Conservation (phyloP, 2,888 invertebrate genomes). For the Zaprionus obscuricornis region DNA sequence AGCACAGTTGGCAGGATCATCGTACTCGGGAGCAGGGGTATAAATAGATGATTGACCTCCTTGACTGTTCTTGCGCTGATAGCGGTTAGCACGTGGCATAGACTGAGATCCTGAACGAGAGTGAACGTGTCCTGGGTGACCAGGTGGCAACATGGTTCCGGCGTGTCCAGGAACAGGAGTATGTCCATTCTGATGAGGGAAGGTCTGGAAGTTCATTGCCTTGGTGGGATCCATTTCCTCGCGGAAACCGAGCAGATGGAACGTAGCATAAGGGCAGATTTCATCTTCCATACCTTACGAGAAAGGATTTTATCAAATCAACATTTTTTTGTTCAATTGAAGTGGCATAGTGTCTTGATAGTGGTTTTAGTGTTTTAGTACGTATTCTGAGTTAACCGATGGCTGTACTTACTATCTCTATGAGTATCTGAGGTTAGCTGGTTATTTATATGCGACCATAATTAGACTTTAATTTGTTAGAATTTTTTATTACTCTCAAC, state of each 20-base stretch:
- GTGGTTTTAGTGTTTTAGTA: slow-evolving; percentile 71
- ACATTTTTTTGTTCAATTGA: not conserved
- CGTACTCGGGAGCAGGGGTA: slow-evolving; percentile 93
- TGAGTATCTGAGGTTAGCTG: slow-evolving; percentile 32
- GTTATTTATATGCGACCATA: slow-evolving; percentile 37
- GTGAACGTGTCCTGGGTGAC: slow-evolving; percentile 90
- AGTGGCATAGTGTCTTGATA: slow-evolving; percentile 28
- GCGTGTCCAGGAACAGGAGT: slow-evolving; percentile 89
- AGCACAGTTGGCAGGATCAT: slow-evolving; percentile 96
- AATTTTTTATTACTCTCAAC: slow-evolving; percentile 19
- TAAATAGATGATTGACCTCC: slow-evolving; percentile 93
- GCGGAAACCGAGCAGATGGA: slow-evolving; percentile 97
- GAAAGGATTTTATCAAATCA: slow-evolving; percentile 3
- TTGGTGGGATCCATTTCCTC: slow-evolving; percentile 97
- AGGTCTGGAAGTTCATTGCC: slow-evolving; percentile 94
- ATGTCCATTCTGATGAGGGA: slow-evolving; percentile 89
- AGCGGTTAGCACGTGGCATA: slow-evolving; percentile 91
- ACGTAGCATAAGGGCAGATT: slow-evolving; percentile 98
- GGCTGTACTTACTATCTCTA: slow-evolving; percentile 66
- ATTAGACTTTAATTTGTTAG: slow-evolving; percentile 57
- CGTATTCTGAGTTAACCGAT: slow-evolving; percentile 37
- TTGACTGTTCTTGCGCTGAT: slow-evolving; percentile 89
- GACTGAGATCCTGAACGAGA: slow-evolving; percentile 95
- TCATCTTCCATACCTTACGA: slow-evolving; percentile 95
- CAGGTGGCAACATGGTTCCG: slow-evolving; percentile 92